Evolutionary conservation across 1,140 invertebrate genomes (phyloP), one percentile per base, ranked within the genome.

Genomic region (Gryllus bimaculatus): DNA sequence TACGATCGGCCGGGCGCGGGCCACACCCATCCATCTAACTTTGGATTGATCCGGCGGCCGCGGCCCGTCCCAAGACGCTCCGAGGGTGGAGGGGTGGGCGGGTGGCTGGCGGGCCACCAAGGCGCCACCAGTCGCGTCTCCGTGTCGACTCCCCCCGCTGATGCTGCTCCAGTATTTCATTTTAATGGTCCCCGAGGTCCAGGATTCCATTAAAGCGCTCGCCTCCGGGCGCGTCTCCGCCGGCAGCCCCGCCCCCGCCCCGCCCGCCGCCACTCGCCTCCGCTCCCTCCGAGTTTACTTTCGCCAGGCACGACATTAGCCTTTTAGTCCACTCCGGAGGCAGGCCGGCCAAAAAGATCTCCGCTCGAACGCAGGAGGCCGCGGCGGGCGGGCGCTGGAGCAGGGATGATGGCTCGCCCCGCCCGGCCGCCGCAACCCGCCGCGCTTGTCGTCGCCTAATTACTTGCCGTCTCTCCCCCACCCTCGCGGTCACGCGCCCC

Each of bases 131-230:
- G 77, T 79, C 79, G 75, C 79, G n/a, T 80, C 80, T 39, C 73
- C 48, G 77, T 79, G 78, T 74, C 79, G n/a, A 79, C 80, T 39
- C 73, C 48, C 21, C n/a, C 66, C 48, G 66, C 76, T 76, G 80
- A 66, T 66, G 54, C 76, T 77, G 48, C 76, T 81, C 80, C 83
- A 85, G 82, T 86, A 86, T 86, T 86, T 86, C 85, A 86, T 85
- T 86, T 86, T 86, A 86, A 86, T 85, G 84, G 85, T 85, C 84
- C 85, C 85, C 82, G 82, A 82, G 84, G 84, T 82, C 83, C 84
- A 81, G 84, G 84, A 85, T 86, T 85, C 84, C 85, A 86, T 86
- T 86, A 86, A 86, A 85, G 83, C 84, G 84, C 85, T 86, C 85
- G 84, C 76, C 76, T 85, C 83, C 82, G 82, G 83, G 82, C 79